phyloP scores from a whole-genome alignment of 2,797 vertebrate genomes.

The Typhlichthys subterraneus region DNA sequence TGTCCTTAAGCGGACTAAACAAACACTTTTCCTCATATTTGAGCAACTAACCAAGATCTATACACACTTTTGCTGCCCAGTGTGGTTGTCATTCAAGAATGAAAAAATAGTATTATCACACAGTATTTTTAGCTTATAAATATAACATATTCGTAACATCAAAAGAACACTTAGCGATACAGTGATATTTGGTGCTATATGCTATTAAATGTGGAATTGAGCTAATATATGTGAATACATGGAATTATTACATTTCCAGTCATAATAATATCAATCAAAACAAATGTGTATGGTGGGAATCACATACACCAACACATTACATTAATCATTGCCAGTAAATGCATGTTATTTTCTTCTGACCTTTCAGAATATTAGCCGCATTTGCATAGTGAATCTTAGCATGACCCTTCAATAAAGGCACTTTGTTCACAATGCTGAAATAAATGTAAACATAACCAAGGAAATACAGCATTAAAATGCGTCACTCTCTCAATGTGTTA shows the following conservation, averaged over 20 bases:
- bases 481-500: conserved; percentile 8
- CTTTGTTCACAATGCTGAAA: conserved; percentile 3
- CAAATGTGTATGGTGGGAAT: conserved; percentile 36
- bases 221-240: neutral
- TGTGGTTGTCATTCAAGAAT: conserved; percentile 1
- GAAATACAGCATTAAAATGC: conserved; percentile 18
- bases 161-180: no score
- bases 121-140: neutral
- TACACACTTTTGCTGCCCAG: conserved; percentile 19
- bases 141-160: no score
- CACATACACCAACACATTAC: conserved; percentile 47
- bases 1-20: conserved; percentile 22
- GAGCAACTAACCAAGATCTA: conserved; percentile 18
- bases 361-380: conserved; percentile 37
- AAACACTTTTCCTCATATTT: conserved; percentile 10
- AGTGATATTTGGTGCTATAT: no score
- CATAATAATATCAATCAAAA: conserved; percentile 19
- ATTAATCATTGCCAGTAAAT: conserved; percentile 54
- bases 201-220: no score
- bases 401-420: conserved; percentile 22
- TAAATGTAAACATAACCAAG: conserved; percentile 33
- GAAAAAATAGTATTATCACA: neutral
- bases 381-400: conserved; percentile 59
- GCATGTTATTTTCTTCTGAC: conserved; percentile 48
- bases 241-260: neutral